Conservation (phyloP, 2,113 vertebrate genomes). For the Butorides virescens region DNA sequence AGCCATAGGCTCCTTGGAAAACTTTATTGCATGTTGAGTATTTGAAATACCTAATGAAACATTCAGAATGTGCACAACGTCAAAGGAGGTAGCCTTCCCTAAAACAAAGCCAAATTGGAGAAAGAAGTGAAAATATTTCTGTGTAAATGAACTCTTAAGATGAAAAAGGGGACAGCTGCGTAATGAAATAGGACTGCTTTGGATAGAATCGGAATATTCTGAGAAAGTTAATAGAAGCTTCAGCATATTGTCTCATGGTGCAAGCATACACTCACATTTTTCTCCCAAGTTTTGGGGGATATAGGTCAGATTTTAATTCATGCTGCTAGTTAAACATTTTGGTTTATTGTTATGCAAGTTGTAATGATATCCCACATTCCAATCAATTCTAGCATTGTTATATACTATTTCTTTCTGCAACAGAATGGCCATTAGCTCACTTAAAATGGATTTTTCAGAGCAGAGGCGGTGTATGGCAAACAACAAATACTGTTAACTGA, state of each 20-base stretch:
- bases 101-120: background rate
- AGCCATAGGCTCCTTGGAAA: background rate
- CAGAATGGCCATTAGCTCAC: background rate
- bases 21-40: background rate
- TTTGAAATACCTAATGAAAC: background rate
- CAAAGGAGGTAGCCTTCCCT: background rate
- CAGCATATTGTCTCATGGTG: background rate
- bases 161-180: background rate
- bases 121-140: background rate
- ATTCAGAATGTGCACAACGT: background rate
- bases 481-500: background rate
- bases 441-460: conserved; percentile 15
- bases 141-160: background rate
- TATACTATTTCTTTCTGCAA: background rate
- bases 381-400: background rate
- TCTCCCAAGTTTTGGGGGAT: background rate
- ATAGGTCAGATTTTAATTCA: background rate
- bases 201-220: background rate
- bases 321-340: background rate
- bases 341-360: background rate
- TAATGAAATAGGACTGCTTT: background rate
- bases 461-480: background rate
- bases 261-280: background rate
- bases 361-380: background rate
- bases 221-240: background rate